Conservation (phyloP, 1,140 invertebrate species). For the Lycorma delicatula region DNA sequence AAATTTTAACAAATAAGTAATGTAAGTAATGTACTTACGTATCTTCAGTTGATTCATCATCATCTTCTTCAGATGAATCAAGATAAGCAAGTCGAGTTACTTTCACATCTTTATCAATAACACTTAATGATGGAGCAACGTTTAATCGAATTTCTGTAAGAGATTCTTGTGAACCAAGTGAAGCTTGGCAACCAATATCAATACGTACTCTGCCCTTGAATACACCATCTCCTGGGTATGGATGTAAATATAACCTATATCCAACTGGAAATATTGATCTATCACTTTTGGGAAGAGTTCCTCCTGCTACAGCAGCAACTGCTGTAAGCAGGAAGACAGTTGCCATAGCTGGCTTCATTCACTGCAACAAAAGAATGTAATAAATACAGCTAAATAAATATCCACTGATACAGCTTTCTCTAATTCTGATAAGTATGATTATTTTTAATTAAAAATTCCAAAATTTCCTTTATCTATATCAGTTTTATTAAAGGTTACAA, state of each 20-base stretch:
- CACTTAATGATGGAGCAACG: conserved; percentile 20
- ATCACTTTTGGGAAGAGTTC: conserved; percentile 47
- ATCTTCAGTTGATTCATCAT: conserved; percentile 26
- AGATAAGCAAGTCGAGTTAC: conserved; percentile 23
- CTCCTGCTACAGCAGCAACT: conserved; percentile 41
- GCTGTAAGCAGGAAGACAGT: background rate
- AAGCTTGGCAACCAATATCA: conserved; percentile 16
- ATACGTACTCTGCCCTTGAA: conserved; percentile 28
- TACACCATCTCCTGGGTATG: conserved; percentile 25
- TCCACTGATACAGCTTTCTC: too few relatives aligned
- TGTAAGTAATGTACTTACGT: conserved; percentile 27
- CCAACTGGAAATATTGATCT: conserved; percentile 21
- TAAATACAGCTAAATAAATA: too few relatives aligned
- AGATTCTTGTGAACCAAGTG: conserved; percentile 7
- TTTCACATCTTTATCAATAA: conserved; percentile 25
- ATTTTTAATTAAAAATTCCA: too few relatives aligned
- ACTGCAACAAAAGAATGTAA: too few relatives aligned
- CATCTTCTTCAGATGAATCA: conserved; percentile 28
- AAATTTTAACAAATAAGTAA: too few relatives aligned
- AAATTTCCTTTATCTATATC: too few relatives aligned
- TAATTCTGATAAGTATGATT: too few relatives aligned
- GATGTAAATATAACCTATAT: conserved; percentile 27
- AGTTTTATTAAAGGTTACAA: too few relatives aligned
- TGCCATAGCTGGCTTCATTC: background rate
- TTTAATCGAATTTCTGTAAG: conserved; percentile 21